Conservation (phyloP, 2,113 vertebrate genomes). For the Urocolius indicus region DNA sequence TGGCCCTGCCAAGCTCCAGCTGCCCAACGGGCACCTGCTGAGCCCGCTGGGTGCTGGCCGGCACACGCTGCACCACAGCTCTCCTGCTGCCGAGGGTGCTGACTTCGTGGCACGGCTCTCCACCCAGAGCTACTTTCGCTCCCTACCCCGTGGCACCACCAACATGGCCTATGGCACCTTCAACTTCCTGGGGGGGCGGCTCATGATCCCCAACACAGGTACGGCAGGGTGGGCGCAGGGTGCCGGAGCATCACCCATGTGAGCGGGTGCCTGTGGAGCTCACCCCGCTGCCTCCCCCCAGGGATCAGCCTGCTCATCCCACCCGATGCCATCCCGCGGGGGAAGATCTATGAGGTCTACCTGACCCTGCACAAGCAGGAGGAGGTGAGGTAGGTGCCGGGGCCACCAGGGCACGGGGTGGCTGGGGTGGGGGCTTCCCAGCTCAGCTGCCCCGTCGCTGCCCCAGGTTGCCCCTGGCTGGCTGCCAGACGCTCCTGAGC, state of each 20-base stretch:
- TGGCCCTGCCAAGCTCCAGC: slow-evolving; percentile 86
- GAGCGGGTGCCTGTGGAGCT: neutral
- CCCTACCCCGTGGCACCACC: slow-evolving; percentile 87
- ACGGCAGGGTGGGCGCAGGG: neutral
- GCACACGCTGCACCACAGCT: slow-evolving; percentile 93
- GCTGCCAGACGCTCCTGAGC: slow-evolving; percentile 96
- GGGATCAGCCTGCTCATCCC: slow-evolving; percentile 98
- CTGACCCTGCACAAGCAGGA: slow-evolving; percentile 96
- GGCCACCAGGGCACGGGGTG: neutral
- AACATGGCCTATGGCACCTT: slow-evolving; percentile 97
- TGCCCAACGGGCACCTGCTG: slow-evolving; percentile 92
- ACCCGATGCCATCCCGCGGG: slow-evolving; percentile 96
- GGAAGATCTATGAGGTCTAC: slow-evolving; percentile 99
- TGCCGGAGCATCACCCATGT: neutral
- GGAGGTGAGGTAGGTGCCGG: slow-evolving; percentile 93
- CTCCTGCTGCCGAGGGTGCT: slow-evolving; percentile 82
- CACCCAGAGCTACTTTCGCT: slow-evolving; percentile 93
- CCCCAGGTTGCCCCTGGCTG: slow-evolving; percentile 91
- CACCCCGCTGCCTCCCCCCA: neutral
- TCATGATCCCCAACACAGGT: slow-evolving; percentile 97
- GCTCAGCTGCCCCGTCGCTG: neutral
- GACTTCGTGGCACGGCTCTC: slow-evolving; percentile 92
- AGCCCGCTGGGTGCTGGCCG: slow-evolving; percentile 90
- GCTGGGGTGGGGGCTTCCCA: too few species aligned
- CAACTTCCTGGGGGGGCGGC: slow-evolving; percentile 95